A percentile compares a stretch with the other conserved stretches of the same genome.
Conservation (phyloP, 1,140 invertebrate species). For the Drosophila nebulosa region DNA sequence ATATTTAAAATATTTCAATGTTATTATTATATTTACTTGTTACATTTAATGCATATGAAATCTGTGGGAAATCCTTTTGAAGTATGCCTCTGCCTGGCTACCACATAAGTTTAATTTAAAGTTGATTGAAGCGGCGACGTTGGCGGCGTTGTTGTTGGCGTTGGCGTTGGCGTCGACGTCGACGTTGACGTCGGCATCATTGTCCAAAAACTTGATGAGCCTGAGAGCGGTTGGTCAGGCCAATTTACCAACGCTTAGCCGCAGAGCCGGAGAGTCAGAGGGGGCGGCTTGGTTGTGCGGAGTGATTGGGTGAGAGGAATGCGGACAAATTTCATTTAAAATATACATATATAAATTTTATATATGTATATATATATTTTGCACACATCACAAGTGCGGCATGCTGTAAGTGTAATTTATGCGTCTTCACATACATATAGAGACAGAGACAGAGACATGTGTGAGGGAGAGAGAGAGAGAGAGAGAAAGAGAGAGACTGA, state of each 20-base stretch:
- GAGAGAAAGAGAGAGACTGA: background rate
- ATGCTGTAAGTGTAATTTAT: constrained; percentile 74
- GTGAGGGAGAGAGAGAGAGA: background rate
- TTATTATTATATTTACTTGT: background rate
- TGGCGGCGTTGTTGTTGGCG: background rate
- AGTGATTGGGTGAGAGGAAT: background rate
- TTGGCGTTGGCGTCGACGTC: background rate
- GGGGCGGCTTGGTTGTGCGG: background rate
- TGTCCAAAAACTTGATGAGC: background rate
- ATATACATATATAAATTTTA: constrained; percentile 18
- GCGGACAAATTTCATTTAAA: constrained; percentile 63
- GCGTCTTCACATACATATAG: constrained; percentile 46
- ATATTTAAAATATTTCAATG: background rate
- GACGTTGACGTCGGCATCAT: background rate
- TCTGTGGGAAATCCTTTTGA: constrained; percentile 6
- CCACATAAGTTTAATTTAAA: constrained; percentile 16
- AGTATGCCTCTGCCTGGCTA: background rate
- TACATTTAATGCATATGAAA: background rate
- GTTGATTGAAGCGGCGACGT: constrained; percentile 18
- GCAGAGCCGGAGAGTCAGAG: constrained; percentile 12
- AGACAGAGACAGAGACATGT: constrained; percentile 17
- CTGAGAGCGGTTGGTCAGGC: constrained; percentile 29
- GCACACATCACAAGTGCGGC: constrained; percentile 45
- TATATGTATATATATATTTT: constrained; percentile 43
- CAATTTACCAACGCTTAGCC: constrained; percentile 63